These are phyloP conservation scores for Nomada ferruginata DNA, from an alignment of 2,888 invertebrate species.

Conservation along the genomic window DNA sequence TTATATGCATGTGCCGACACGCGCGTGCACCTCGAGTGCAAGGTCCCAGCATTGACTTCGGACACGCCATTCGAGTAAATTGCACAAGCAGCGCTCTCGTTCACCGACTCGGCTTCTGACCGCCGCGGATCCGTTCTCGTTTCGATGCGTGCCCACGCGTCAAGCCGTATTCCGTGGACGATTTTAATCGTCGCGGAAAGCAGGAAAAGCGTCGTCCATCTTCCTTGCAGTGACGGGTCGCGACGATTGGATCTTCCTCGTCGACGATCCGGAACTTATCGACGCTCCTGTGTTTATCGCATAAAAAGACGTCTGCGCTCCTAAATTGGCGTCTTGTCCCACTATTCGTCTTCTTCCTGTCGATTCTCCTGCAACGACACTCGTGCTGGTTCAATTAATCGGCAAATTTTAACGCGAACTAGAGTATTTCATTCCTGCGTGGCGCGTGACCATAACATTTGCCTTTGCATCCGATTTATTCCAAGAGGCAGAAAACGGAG, in stretches of 20 bases:
- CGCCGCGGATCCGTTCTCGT: constrained; percentile 37
- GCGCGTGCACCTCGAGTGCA: constrained; percentile 58
- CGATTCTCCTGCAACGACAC: no score
- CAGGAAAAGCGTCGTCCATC: neutral
- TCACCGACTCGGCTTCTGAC: constrained; percentile 48
- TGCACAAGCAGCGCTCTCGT: constrained; percentile 66
- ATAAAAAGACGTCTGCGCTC: no score
- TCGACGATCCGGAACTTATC: no score
- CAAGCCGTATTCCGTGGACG: constrained; percentile 3
- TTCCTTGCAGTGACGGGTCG: no score
- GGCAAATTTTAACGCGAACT: no score
- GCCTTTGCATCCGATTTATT: neutral
- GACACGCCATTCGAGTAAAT: constrained; percentile 66
- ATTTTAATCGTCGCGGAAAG: constrained; percentile 15
- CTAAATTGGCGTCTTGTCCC: no score
- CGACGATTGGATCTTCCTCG: no score
- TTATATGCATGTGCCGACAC: constrained; percentile 24
- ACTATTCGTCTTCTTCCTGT: no score
- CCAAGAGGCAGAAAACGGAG: neutral
- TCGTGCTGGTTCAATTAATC: no score
- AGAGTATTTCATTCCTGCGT: no score
- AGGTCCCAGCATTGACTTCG: constrained; percentile 72
- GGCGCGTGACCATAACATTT: no score
- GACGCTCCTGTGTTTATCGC: no score
- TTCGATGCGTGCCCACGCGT: constrained; percentile 31